Evolutionary conservation across 2,888 invertebrate genomes (phyloP).

Genomic region (Torymus aiolomorphi): DNA sequence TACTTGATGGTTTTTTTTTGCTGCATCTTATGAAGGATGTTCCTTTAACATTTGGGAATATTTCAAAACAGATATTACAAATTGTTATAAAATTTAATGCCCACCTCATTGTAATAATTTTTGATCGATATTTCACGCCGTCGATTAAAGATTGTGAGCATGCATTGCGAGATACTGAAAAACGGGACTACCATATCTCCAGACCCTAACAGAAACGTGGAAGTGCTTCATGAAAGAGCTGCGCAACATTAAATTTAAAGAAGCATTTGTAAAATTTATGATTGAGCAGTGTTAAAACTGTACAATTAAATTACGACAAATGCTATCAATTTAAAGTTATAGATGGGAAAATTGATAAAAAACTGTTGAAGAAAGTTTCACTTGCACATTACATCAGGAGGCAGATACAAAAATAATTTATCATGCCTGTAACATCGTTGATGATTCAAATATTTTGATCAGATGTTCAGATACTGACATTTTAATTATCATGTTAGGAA

Average conservation of each 20-base stretch:
- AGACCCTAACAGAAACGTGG: constrained; percentile 56
- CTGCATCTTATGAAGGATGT: no score
- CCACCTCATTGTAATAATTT: no score
- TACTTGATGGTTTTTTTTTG: no score
- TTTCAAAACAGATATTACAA: no score
- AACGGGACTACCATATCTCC: constrained; percentile 34
- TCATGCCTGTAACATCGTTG: neutral
- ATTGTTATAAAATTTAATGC: no score
- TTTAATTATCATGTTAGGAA: constrained; percentile 8
- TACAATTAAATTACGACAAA: constrained; percentile 57
- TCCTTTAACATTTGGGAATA: no score
- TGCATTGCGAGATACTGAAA: neutral
- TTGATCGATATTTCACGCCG: constrained; percentile 6
- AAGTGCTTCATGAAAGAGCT: constrained; percentile 59
- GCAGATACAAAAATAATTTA: constrained; percentile 15
- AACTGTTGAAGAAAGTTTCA: neutral
- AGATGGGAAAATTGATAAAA: neutral
- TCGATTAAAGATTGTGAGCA: constrained; percentile 30
- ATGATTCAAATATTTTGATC: neutral
- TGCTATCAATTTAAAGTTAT: constrained; percentile 9
- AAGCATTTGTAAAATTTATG: constrained; percentile 59
- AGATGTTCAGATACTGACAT: constrained; percentile 14
- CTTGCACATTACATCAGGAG: neutral
- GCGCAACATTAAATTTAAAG: no score
- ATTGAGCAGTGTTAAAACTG: constrained; percentile 54